A percentile compares a stretch with the other conserved stretches of the same genome.
phyloP scores from a whole-genome alignment of 2,888 invertebrate species.

The Malacosoma neustria region DNA sequence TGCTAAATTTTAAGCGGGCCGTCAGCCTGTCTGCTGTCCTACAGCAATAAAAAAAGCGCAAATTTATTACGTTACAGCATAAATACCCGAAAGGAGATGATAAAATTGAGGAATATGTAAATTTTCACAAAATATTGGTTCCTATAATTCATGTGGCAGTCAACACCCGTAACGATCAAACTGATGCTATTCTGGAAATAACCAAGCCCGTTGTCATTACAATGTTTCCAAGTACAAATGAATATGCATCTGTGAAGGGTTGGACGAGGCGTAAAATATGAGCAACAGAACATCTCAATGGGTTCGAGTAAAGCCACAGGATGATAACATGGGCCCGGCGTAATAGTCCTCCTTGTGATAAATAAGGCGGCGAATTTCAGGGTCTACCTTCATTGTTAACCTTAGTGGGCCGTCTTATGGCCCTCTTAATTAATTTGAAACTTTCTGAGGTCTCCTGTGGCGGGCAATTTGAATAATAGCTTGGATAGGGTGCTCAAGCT shows the following conservation, averaged over 20 bases:
- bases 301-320: constrained; percentile 39
- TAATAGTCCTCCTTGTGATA: constrained; percentile 57
- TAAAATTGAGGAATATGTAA: too few relatives aligned
- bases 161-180: constrained; percentile 6
- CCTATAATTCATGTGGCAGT: neutral
- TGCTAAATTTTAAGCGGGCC: too few relatives aligned
- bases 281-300: constrained; percentile 26
- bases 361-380: constrained; percentile 55
- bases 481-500: constrained; percentile 59
- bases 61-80: too few relatives aligned
- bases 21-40: too few relatives aligned
- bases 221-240: constrained; percentile 27
- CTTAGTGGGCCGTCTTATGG: constrained; percentile 72
- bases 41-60: too few relatives aligned
- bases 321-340: constrained; percentile 46
- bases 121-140: too few relatives aligned
- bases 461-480: constrained; percentile 72
- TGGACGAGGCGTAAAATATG: constrained; percentile 33
- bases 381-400: constrained; percentile 62
- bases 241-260: constrained; percentile 39
- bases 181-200: constrained; percentile 24
- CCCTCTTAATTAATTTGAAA: constrained; percentile 75
- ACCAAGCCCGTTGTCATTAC: constrained; percentile 14
- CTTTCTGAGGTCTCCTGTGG: constrained; percentile 73
- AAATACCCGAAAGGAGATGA: too few relatives aligned